Percentiles rank a stretch among this genome's conserved stretches.
These are phyloP conservation scores for Nephrocerus scutellatus DNA, from an alignment of 2,888 invertebrate species.

Conservation along the genomic window DNA sequence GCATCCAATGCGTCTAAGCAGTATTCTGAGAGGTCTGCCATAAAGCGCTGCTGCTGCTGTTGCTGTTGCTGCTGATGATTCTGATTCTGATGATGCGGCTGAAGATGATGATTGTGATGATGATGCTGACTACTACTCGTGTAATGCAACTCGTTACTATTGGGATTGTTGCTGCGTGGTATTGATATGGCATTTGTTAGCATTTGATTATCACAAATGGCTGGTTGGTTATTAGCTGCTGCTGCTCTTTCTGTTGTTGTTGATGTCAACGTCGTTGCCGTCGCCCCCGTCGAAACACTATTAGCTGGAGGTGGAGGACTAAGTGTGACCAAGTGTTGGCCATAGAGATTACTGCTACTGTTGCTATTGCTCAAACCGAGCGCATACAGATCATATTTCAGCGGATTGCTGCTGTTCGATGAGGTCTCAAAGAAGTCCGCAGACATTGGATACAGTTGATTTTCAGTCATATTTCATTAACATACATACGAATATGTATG, in stretches of 20 bases:
- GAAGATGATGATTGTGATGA: slow-evolving; percentile 31
- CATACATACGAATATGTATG: too few species aligned
- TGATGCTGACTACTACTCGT: too few species aligned
- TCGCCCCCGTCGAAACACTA: slow-evolving; percentile 20
- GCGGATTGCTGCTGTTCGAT: slow-evolving; percentile 44
- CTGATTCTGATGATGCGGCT: slow-evolving; percentile 21
- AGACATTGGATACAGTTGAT: slow-evolving; percentile 46
- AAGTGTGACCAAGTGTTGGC: slow-evolving; percentile 16
- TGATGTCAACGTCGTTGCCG: slow-evolving; percentile 20
- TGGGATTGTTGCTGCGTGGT: slow-evolving; percentile 43
- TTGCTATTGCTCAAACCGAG: slow-evolving; percentile 28
- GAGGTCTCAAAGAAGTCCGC: slow-evolving; percentile 47
- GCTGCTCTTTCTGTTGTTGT: slow-evolving; percentile 26
- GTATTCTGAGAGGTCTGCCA: slow-evolving; percentile 44
- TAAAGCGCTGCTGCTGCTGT: slow-evolving; percentile 25
- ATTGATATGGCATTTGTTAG: slow-evolving; percentile 43
- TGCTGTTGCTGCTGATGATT: slow-evolving; percentile 35
- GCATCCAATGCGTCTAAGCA: slow-evolving; percentile 44
- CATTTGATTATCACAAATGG: slow-evolving; percentile 35
- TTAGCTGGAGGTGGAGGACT: slow-evolving; percentile 13
- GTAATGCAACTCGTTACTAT: slow-evolving; percentile 15
- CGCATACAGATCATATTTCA: slow-evolving; percentile 43
- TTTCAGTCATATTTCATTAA: slow-evolving; percentile 42
- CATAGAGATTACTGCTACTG: slow-evolving; percentile 25
- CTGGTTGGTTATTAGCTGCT: too few species aligned